Evolutionary conservation across 1,140 invertebrate species (phyloP).

Genomic region (Lepidurus apus): DNA sequence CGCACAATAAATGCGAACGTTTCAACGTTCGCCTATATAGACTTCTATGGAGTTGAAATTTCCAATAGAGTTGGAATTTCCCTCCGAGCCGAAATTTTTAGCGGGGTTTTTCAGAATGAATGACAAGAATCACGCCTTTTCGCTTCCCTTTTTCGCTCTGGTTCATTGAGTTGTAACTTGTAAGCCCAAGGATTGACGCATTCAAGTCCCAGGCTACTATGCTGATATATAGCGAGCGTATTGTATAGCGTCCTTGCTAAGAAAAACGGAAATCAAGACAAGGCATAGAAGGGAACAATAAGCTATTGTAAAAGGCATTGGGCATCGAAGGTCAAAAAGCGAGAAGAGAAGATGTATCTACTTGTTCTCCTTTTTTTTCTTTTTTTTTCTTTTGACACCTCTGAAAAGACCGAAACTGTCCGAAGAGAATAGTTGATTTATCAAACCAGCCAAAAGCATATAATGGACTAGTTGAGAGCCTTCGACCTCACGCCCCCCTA

Average conservation of each 20-base stretch:
- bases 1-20: too few species aligned
- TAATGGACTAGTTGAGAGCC: too few species aligned
- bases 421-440: neutral
- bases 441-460: neutral
- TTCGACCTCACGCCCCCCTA: too few species aligned
- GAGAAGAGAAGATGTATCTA: neutral
- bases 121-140: slow-evolving; percentile 9
- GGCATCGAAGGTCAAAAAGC: neutral
- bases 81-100: too few species aligned
- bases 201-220: neutral
- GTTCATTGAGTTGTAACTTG: slow-evolving; percentile 15
- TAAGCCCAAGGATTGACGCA: slow-evolving; percentile 3
- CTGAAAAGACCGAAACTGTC: neutral
- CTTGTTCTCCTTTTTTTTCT: neutral
- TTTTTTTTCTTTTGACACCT: neutral
- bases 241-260: neutral
- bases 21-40: too few species aligned
- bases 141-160: neutral
- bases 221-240: neutral
- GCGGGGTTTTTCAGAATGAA: neutral
- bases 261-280: slow-evolving; percentile 15
- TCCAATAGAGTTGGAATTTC: too few species aligned
- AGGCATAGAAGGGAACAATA: slow-evolving; percentile 3
- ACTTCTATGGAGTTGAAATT: too few species aligned
- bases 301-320: neutral